Evolutionary conservation across 2,113 vertebrate species (phyloP).

Genomic region (Scalopus aquaticus): DNA sequence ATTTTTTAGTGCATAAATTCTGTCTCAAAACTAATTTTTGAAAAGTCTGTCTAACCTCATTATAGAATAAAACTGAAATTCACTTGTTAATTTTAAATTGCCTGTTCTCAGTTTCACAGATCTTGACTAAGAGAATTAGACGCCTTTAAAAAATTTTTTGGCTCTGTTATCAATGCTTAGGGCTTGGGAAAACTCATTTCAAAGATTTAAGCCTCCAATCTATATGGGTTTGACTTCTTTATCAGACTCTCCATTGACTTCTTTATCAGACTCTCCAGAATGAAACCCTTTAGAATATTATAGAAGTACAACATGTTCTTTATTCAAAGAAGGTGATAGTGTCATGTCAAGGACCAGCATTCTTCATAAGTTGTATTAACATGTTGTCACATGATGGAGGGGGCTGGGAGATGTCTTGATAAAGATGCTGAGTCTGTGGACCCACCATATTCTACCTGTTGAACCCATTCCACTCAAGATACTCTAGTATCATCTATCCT

Average conservation of each 20-base stretch:
- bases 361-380: background rate
- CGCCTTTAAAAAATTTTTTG: background rate
- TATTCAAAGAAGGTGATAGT: background rate
- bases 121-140: constrained; percentile 26
- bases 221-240: background rate
- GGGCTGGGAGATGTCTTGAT: background rate
- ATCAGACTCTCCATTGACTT: background rate
- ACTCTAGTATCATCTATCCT: background rate
- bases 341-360: background rate
- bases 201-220: background rate
- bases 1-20: background rate
- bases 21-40: background rate
- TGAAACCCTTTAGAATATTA: background rate
- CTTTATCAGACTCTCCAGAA: background rate
- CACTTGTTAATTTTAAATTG: constrained; percentile 37
- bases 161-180: background rate
- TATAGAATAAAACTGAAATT: constrained; percentile 30
- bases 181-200: background rate
- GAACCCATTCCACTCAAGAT: background rate
- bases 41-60: background rate
- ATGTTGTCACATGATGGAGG: background rate
- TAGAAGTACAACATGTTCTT: background rate
- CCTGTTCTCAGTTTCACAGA: background rate
- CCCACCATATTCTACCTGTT: background rate
- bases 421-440: background rate